phyloP scores from a whole-genome alignment of 2,888 invertebrate genomes.

The Lasioglossum leucozonium region DNA sequence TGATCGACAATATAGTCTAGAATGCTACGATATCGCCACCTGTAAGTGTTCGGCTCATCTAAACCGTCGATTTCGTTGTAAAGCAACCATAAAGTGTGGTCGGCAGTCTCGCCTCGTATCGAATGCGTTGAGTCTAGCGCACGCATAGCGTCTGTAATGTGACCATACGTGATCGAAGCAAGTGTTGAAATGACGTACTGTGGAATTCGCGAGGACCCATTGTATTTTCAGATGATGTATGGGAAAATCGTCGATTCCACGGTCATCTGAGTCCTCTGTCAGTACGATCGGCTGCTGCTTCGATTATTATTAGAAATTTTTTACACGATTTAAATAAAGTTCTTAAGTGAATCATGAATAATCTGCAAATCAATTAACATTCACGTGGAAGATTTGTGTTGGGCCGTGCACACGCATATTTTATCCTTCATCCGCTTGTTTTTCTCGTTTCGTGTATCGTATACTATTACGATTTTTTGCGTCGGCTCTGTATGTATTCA shows the following conservation, averaged over 20 bases:
- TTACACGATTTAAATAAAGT: slow-evolving; percentile 6
- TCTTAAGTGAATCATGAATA: slow-evolving; percentile 14
- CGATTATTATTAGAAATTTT: neutral
- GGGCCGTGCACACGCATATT: neutral
- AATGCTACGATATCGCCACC: slow-evolving; percentile 8
- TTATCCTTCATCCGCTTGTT: neutral
- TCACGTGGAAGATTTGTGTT: neutral
- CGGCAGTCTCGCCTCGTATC: slow-evolving; percentile 6
- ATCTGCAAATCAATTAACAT: slow-evolving; percentile 17
- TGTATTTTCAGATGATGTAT: slow-evolving; percentile 21
- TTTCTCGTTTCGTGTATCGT: neutral
- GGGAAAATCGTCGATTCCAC: neutral
- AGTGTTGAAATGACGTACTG: slow-evolving; percentile 14
- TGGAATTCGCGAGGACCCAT: slow-evolving; percentile 17
- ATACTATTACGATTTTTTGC: neutral
- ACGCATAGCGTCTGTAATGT: neutral
- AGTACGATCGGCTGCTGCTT: neutral
- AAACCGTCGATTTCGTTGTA: slow-evolving; percentile 14
- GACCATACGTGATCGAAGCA: slow-evolving; percentile 2
- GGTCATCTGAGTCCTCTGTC: neutral
- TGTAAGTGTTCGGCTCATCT: neutral
- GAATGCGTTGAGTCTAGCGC: neutral
- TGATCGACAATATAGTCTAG: neutral
- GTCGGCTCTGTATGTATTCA: slow-evolving; percentile 1
- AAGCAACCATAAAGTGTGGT: slow-evolving; percentile 12